Evolutionary conservation across 2,888 invertebrate species (phyloP), one percentile per base, ranked within the genome.

Genomic region (Chalcosyrphus nemorum): DNA sequence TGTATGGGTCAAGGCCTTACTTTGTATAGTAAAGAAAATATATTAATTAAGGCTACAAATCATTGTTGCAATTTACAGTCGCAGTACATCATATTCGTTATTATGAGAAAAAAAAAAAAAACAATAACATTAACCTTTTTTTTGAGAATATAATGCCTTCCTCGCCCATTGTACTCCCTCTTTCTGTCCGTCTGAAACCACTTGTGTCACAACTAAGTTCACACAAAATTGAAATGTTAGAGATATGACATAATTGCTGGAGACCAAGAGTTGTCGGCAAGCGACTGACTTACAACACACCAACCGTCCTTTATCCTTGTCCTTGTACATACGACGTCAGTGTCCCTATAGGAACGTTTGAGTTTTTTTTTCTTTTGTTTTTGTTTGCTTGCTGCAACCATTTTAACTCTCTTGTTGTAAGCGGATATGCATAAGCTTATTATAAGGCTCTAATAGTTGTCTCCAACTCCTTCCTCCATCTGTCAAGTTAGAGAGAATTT

Each of bases 351-450:
- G 54, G 24, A 50, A 38, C 27, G 21, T 75, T 63, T 52, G 52
- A 27, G 6, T 17, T 11, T 56, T 21, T 52, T 43, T 56, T 3
- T 61, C 9, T 59, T 32, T n/a, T 38, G 41, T 81, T 41, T 17
- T 59, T 32, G 11, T 38, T 63, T 81, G 50, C 32, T 38, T 41
- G 29, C 21, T 76, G 38, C 54, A 66, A n/a, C 61, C 19, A 41
- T 68, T 74, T 74, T 41, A 35, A 13, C 32, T 54, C 41, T 72
- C 17, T 41, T 54, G 27, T 54, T 66, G 72, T 68, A 74, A 78
- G 56, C 72, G 72, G 77, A 82, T 77, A 74, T 75, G 54, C 54
- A 72, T 63, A 56, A 82, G 77, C 78, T 82, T 82, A 77, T 82
- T 74, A 82, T 66, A 74, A 52, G 66, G 68, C 21, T 52, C 38